phyloP scores from a whole-genome alignment of 2,113 vertebrate genomes.

The Macroglossus sobrinus region DNA sequence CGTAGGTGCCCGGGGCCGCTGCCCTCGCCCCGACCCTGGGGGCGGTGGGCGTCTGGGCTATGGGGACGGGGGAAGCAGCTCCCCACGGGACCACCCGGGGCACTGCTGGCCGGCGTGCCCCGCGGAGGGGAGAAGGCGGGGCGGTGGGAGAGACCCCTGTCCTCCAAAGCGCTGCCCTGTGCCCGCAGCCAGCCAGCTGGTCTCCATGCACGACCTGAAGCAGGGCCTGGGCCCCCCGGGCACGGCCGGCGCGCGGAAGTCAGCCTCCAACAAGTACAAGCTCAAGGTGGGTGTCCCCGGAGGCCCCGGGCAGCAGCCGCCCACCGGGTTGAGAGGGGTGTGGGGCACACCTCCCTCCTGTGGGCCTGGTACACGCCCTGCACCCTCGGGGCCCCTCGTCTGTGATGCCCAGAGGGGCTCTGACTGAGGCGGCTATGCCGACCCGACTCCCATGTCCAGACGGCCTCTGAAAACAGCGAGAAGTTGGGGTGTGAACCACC shows the following conservation, averaged over 20 bases:
- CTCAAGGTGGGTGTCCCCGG: slow-evolving; percentile 85
- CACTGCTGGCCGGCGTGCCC: neutral
- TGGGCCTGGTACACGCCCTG: accelerated
- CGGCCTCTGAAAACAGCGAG: neutral
- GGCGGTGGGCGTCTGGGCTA: neutral
- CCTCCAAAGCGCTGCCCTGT: neutral
- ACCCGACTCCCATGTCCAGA: neutral
- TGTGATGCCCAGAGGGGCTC: neutral
- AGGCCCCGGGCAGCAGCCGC: neutral
- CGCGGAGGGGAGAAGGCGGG: neutral
- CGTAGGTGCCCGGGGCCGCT: slow-evolving; percentile 76
- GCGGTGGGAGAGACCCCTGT: accelerated
- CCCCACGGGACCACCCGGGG: neutral
- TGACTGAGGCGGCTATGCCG: neutral
- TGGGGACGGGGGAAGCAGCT: accelerated
- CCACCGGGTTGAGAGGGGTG: neutral
- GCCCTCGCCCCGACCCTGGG: accelerated
- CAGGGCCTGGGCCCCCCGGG: slow-evolving; percentile 82
- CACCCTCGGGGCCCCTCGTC: neutral
- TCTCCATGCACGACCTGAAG: slow-evolving; percentile 88
- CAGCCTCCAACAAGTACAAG: slow-evolving; percentile 82
- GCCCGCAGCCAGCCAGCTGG: slow-evolving; percentile 85
- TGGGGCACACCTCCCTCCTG: accelerated
- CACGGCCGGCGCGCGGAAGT: slow-evolving; percentile 68
- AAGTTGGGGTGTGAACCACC: neutral